phyloP scores from a whole-genome alignment of 2,797 vertebrate genomes.

The Orestias chungarensis region DNA sequence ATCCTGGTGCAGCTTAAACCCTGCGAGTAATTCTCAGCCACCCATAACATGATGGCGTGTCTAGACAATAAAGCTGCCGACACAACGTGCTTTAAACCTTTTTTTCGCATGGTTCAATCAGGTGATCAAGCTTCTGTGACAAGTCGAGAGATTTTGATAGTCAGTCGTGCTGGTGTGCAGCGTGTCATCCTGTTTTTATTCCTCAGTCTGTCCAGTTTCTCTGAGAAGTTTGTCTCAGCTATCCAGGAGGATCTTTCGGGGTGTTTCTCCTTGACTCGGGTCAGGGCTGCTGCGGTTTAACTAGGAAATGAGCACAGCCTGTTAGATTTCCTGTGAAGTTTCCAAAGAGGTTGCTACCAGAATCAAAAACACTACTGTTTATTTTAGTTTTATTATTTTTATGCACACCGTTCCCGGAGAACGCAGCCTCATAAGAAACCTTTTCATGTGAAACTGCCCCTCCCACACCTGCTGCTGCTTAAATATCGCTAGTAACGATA shows the following conservation, averaged over 20 bases:
- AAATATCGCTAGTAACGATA: neutral
- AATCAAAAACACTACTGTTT: too few relatives aligned
- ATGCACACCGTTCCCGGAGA: too few relatives aligned
- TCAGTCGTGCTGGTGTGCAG: neutral
- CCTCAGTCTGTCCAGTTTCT: neutral
- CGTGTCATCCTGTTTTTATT: neutral
- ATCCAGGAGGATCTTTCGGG: neutral
- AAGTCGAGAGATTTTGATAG: neutral
- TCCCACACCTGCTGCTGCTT: neutral
- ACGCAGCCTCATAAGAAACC: too few relatives aligned
- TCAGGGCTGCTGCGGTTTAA: neutral
- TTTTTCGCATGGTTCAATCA: neutral
- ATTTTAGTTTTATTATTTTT: neutral
- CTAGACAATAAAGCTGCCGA: neutral
- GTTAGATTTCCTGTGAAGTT: neutral
- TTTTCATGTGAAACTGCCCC: too few relatives aligned
- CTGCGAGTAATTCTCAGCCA: neutral
- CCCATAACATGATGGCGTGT: neutral
- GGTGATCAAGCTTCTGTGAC: neutral
- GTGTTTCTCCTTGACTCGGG: neutral
- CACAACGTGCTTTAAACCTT: neutral
- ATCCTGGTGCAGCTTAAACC: slow-evolving; percentile 3
- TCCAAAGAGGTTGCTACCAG: too few relatives aligned
- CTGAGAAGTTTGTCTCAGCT: neutral
- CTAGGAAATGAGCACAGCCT: neutral